Base-by-base conservation (phyloP, 2,113 vertebrate genomes). In the Nycticryphes semicollaris region DNA sequence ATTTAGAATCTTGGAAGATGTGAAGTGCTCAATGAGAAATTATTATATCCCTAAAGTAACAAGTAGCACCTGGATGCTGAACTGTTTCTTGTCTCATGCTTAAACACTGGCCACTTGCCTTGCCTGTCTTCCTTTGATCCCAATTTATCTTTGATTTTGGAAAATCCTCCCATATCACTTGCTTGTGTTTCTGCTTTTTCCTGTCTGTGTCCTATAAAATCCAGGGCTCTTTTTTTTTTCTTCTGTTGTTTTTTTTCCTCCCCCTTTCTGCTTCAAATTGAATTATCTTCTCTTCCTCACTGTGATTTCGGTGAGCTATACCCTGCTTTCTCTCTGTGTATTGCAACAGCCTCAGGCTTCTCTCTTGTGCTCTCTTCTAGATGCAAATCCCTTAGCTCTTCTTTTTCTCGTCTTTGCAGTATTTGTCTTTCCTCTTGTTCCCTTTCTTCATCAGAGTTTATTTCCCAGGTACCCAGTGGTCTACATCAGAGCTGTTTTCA, bases 381-480 rank as follows among this genome's bases (percentile, higher is more conserved):
- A 80, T 50, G 70, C 57, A 88, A 70, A 76, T 92, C 83, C 72
- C 72, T 68, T 69, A 66, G 67, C 28, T 87, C 31, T 43, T 87
- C 14, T 92, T 64, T 84, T 84, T 57, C 72, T 35, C 12, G 62
- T 76, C 63, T 83, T 90, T 50, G 35, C 59, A 41, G 27, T 33
- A 10, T 73, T 83, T 88, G 39, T 41, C 50, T 93, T 86, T 82
- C 35, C 41, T 87, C n/a, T 80, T 69, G 28, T 74, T 90, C 33
- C 19, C 21, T 43, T 91, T 66, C 37, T 92, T 90, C 47, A 63
- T 51, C 47, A 74, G 62, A 14, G 37, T 90, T 93, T 93, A 87
- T 97, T 88, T 97, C 90, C 88, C 82, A 90, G 75, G 51, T 88
- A 75, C 24, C 68, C 19, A 81, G 63, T 77, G 37, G 85, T 90